phyloP scores from a whole-genome alignment of 92 coral and sea anemone species.

The Desmophyllum pertusum region DNA sequence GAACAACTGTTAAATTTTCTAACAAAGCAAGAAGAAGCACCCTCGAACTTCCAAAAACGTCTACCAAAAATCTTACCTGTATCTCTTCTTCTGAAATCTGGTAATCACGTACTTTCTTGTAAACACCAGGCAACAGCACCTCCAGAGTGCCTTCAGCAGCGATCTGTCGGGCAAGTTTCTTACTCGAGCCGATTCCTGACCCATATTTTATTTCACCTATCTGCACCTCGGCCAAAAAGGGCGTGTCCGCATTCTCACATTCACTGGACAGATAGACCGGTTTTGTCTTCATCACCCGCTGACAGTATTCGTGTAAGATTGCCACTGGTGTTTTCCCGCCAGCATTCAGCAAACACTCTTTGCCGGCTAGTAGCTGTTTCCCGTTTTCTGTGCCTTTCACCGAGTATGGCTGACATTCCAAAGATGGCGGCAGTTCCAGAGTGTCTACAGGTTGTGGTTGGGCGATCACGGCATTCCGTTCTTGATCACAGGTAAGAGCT shows the following conservation, averaged over 20 bases:
- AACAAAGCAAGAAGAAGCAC: no score
- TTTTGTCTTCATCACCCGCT: constrained; percentile 71
- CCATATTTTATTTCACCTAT: constrained; percentile 87
- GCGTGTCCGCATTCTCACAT: constrained; percentile 76
- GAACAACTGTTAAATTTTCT: neutral
- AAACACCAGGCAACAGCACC: constrained; percentile 79
- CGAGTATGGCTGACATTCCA: constrained; percentile 78
- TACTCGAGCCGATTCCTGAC: constrained; percentile 77
- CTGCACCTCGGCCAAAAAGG: constrained; percentile 87
- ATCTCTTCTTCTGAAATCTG: constrained; percentile 75
- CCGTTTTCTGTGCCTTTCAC: constrained; percentile 66
- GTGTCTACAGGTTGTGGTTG: constrained; percentile 31
- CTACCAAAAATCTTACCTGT: constrained; percentile 53
- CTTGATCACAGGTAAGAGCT: constrained; percentile 72
- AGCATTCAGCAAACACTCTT: constrained; percentile 67
- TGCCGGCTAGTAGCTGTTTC: constrained; percentile 56
- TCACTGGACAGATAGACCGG: constrained; percentile 80
- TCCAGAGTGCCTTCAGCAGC: constrained; percentile 92
- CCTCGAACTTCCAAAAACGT: neutral
- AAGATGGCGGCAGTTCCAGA: constrained; percentile 56
- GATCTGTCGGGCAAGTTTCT: constrained; percentile 85
- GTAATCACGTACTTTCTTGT: constrained; percentile 68
- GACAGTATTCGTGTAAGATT: constrained; percentile 89
- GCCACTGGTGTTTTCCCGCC: constrained; percentile 92
- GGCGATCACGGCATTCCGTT: constrained; percentile 62